Evolutionary conservation across 2,113 vertebrate genomes (phyloP).

Genomic region (Amphiprion percula): DNA sequence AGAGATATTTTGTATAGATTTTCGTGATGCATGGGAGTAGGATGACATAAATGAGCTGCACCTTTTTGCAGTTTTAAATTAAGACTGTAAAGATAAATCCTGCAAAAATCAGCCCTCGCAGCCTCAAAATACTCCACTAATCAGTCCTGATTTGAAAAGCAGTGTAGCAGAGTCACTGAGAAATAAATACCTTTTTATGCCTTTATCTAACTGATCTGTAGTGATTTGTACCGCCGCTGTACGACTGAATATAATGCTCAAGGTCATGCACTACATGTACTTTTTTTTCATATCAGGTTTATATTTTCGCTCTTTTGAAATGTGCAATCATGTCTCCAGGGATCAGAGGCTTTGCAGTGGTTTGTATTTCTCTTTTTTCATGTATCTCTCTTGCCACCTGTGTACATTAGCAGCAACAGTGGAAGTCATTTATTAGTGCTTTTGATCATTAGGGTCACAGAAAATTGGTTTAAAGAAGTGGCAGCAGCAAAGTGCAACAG

Average conservation of each 20-base stretch:
- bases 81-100: slow-evolving; percentile 1
- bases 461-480: background rate
- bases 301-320: background rate
- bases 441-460: slow-evolving; percentile 2
- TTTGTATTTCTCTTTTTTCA: slow-evolving; percentile 2
- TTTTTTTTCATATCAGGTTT: slow-evolving; percentile 8
- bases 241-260: slow-evolving; percentile 15
- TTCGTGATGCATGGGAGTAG: background rate
- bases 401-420: background rate
- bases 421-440: background rate
- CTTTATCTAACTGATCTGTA: slow-evolving; percentile 8
- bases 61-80: background rate
- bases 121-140: background rate
- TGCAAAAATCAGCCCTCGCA: background rate
- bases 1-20: background rate
- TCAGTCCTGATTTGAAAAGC: slow-evolving; percentile 11
- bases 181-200: slow-evolving; percentile 17
- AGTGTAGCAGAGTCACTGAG: background rate
- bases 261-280: slow-evolving; percentile 18
- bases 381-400: background rate
- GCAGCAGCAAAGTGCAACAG: background rate
- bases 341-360: background rate
- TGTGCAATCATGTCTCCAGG: background rate
- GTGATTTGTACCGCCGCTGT: background rate
- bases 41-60: background rate